Conservation (phyloP, 1,140 invertebrate genomes). For the Drosophila leontia region DNA sequence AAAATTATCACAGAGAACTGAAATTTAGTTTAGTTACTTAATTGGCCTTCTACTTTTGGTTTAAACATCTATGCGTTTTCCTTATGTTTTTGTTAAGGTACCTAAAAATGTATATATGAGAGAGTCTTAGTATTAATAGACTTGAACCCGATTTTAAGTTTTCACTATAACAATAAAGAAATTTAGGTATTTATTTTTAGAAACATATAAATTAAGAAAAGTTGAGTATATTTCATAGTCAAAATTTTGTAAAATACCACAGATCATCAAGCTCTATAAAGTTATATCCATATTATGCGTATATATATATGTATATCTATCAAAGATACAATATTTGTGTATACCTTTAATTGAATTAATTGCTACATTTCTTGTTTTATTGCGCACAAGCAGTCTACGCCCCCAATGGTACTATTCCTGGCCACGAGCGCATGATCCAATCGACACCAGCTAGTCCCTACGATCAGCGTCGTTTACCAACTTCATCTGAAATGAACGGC, state of each 20-base stretch:
- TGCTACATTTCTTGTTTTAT: slow-evolving; percentile 20
- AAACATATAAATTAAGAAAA: neutral
- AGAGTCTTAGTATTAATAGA: neutral
- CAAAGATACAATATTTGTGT: neutral
- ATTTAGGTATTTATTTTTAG: neutral
- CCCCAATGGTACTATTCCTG: slow-evolving; percentile 88
- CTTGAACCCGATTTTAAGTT: neutral
- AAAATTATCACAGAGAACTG: too few relatives aligned
- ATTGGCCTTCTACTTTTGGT: neutral
- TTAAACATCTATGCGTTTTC: neutral
- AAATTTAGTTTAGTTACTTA: neutral
- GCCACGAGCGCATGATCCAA: slow-evolving; percentile 88
- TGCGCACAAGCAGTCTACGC: slow-evolving; percentile 80
- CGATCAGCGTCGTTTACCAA: slow-evolving; percentile 87
- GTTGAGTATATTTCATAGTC: neutral
- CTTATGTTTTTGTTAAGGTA: too few relatives aligned
- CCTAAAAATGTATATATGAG: neutral
- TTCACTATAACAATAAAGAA: neutral
- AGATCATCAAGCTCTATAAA: slow-evolving; percentile 67
- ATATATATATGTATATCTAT: slow-evolving; percentile 16
- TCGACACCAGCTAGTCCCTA: slow-evolving; percentile 93
- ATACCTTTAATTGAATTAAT: neutral
- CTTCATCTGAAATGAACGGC: slow-evolving; percentile 91
- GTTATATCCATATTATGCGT: neutral
- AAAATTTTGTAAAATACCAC: neutral